Evolutionary conservation across 1,140 invertebrate genomes (phyloP), one percentile per base, ranked within the genome.

Genomic region (Vanessa atalanta): DNA sequence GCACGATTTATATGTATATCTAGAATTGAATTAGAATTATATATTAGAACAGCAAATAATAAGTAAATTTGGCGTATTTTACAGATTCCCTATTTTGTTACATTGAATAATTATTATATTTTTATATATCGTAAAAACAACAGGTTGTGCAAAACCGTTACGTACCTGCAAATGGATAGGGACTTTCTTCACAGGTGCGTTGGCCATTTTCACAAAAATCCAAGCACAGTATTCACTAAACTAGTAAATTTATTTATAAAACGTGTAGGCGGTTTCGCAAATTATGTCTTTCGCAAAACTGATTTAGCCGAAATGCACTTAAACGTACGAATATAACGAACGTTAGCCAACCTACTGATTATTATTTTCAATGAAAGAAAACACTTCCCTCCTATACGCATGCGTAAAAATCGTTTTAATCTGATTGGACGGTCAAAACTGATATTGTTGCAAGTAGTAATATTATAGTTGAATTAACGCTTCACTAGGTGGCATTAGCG

Each of bases 121-220:
- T 61, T 48, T 55, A 76, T 65, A 60, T 65, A 69, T 55, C 26
- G 61, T 50, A 67, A 65, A 64, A 60, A 65, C 80, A 87, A 87
- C 84, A 88, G 81, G 84, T 84, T 67, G 69, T 20, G 50, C 20
- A 64, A 78, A 74, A 51, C 63, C 53, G 72, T 75, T 65, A 70
- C 94, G 93, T 93, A 97, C 97, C 96, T 98, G 97, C 83, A 98
- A 94, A 93, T 98, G 97, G 90, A 98, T 98, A 48, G 97, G 97
- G 64, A 98, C 97, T 93, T 98, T 98, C 93, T 98, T 98, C 76
- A 98, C 97, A 73, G 97, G 94, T 57, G 91, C 93, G 81, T 83
- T 90, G 74, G 87, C 82, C 90, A 91, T 91, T 85, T 86, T 90
- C 74, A 75, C 73, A 61, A 65, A 84, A 79, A 83, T 82, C 71